Base-by-base conservation (phyloP, 2,797 vertebrate genomes). In the Xenops minutus region DNA sequence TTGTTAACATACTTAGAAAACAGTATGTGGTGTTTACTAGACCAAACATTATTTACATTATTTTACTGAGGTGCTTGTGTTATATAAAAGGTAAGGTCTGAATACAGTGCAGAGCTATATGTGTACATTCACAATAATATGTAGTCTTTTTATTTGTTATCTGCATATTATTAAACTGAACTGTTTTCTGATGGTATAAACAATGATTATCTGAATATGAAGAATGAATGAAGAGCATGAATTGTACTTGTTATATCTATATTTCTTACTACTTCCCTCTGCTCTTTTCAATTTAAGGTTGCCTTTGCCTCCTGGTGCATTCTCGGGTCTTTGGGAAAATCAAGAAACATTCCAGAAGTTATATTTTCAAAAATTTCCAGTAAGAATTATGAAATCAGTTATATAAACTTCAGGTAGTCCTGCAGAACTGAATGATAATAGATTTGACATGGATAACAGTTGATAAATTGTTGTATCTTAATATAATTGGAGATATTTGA, bases 301-400 rank as follows among this genome's bases (percentile, higher is more conserved):
- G 10, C 99, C 99, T 87, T 98, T 99, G 84, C 98, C 99, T 73
- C 99, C 99, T 20, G 99, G 99, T 59, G 98, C 99, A 4, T 99
- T 99, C 22, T 95, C 99, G 20, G 98, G 98, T 68, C 98, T 99
- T 93, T 99, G 99, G 99, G 98, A 99, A 98, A 99, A 99, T 97
- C 73, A 97, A 26, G 97, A 98, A 62, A 97, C 98, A 48, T 99
- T 98, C 94, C 98, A 98, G 95, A 96, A 99, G 83, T 97, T 99
- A 10, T 99, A 99, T 97, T 99, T 99, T 96, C 97, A 98, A 61
- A 99, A 99, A 96, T 99, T 99, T 97, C 98, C 99, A 12, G 99
- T 99, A 98, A 98, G 98, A 96, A 85, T 62, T 85, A 72, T 19
- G 34, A 94, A 90, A 84, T 83, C 2, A 81, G 12, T 59, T 75